Evolutionary conservation across 2,113 vertebrate genomes (phyloP), one percentile per base, ranked within the genome.

Genomic region (Gobius niger): DNA sequence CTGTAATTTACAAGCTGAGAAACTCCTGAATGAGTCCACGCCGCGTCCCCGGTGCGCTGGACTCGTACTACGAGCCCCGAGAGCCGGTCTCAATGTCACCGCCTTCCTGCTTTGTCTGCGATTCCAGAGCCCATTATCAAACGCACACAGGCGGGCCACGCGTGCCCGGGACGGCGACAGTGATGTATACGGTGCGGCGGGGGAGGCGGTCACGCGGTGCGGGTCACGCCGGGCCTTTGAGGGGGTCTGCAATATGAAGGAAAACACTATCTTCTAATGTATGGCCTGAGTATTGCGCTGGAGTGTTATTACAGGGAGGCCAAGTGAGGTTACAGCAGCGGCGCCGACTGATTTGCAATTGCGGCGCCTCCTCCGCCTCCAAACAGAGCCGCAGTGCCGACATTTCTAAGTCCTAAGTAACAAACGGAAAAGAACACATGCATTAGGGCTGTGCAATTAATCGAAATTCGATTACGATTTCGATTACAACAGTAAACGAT

Each of bases 61-160:
- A 51, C 44, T 46, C 50, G 53, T 47, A 67, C 63, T 68, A 63
- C 7, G 44, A 67, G 62, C 56, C 75, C 49, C 64, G 34, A 65
- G 51, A 65, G 10, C 72, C 59, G 73, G 40, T 79, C 74, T 86
- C 76, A 85, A 82, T 82, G 82, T 82, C 85, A 77, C 78, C 56
- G 63, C 72, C 46, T 7, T 19, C 57, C 57, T 78, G 87, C 85
- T 81, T 82, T 65, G 81, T 85, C 82, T 79, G 87, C 82, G 86
- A 83, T 82, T 81, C 75, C 75, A 47, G 5, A 47, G 5, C 51
- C 70, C 62, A 81, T 88, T 85, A 80, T 34, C 76, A 81, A 66
- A 53, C 75, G 61, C 75, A 73, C 65, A 67, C 70, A 49, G 68
- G 59, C 69, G 34, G 63, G 68, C 67, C 67, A 47, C 59, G 42